phyloP scores from a whole-genome alignment of 2,113 vertebrate species.

The Marcusenius ussheri region DNA sequence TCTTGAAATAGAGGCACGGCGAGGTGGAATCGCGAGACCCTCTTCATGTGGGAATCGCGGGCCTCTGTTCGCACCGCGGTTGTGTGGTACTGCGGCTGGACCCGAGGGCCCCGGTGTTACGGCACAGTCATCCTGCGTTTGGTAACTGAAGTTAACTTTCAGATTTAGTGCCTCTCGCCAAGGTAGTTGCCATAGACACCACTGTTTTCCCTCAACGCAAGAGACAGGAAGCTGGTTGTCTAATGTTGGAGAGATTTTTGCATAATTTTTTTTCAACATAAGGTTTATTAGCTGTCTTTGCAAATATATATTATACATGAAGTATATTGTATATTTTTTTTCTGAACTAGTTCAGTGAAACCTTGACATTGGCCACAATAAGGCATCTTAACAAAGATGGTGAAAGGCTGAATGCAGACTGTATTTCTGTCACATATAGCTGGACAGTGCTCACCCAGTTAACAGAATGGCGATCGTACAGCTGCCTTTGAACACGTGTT shows the following conservation, averaged over 20 bases:
- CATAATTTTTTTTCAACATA: not conserved
- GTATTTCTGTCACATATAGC: not conserved
- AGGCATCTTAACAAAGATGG: not conserved
- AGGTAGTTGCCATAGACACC: constrained; percentile 43
- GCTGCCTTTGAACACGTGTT: not conserved
- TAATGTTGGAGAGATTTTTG: constrained; percentile 22
- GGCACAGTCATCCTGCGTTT: not conserved
- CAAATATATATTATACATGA: not conserved
- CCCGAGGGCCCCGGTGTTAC: not conserved
- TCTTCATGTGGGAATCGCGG: not conserved
- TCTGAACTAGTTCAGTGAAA: not conserved
- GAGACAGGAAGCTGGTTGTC: constrained; percentile 17
- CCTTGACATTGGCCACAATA: not conserved
- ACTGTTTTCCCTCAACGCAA: constrained; percentile 17
- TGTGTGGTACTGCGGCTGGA: not conserved
- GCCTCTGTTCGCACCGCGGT: not conserved
- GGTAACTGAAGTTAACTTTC: constrained; percentile 4
- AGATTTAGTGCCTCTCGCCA: constrained; percentile 22
- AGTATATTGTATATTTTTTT: not conserved
- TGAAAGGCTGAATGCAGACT: not conserved
- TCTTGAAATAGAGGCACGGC: not conserved
- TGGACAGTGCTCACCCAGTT: not conserved
- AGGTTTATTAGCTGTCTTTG: not conserved
- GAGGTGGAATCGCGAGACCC: not conserved
- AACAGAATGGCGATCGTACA: not conserved